Evolutionary conservation across 2,888 invertebrate genomes (phyloP), one percentile per base, ranked within the genome.

Genomic region (Microdon myrmicae): DNA sequence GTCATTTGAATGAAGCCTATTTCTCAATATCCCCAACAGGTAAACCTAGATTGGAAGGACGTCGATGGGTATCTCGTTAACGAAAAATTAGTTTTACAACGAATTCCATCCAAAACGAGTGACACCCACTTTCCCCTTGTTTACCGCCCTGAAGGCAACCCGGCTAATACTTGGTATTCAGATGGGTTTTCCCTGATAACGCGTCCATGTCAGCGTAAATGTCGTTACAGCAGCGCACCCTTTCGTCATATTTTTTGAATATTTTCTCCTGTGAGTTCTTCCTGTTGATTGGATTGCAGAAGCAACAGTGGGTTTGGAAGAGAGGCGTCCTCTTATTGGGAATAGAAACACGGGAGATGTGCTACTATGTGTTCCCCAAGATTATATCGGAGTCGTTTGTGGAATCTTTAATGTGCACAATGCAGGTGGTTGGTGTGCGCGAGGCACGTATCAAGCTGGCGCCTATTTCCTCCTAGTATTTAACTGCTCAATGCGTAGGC

Each of bases 331-430:
- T 58, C 64, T 35, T 32, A 26, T 6, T 23, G 28, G 29, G 22
- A 45, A 37, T 44, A 37, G 38, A 49, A 41, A 55, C 28, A 8
- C 7, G 31, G 37, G 32, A 20, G 22, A 34, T 13, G 7, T 19
- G 37, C 39, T 35, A 51, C 51, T 58, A 58, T 58, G 47, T 47
- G 64, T 64, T 58, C 47, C n/a, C n/a, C 47, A 53, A 34, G 41
- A 64, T 64, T 64, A 58, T 58, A 58, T 64, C 64, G 53, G 47
- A 64, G 43, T 22, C 58, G 64, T 64, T 58, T 64, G 51, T 43
- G 64, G 64, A 64, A 64, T 64, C 51, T 58, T 53, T 58, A 64
- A 64, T 64, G 64, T 16, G 44, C 43, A 13, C 39, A 13, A 23
- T 37, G 35, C 31, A 31, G 25, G 12, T 34, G 28, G 16, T 29